Evolutionary conservation across 2,797 vertebrate species (phyloP).

Genomic region (Hafferia zeledoni): DNA sequence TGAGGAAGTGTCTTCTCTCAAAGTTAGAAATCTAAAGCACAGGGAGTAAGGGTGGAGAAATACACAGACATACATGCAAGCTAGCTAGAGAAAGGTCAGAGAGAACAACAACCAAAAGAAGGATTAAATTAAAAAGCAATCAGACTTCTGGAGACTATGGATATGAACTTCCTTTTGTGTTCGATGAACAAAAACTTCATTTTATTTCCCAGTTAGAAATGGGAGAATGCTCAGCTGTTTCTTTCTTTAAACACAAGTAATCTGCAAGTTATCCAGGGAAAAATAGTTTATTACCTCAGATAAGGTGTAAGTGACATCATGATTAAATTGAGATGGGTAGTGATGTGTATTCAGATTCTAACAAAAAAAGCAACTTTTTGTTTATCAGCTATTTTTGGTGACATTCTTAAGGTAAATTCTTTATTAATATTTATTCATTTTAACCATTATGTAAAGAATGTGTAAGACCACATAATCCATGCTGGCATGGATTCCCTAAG

Average conservation of each 20-base stretch:
- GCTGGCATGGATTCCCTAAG: neutral
- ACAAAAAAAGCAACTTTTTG: constrained; percentile 16
- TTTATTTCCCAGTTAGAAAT: neutral
- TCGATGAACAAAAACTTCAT: neutral
- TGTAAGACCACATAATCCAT: neutral
- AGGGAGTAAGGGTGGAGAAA: neutral
- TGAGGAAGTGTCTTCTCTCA: neutral
- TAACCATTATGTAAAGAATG: neutral
- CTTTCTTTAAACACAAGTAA: neutral
- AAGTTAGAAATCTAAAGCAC: neutral
- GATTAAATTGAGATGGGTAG: constrained; percentile 21
- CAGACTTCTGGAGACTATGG: neutral
- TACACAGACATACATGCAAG: neutral
- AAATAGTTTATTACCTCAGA: constrained; percentile 19
- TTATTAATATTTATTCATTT: neutral
- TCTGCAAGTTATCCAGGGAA: neutral
- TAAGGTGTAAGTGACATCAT: constrained; percentile 25
- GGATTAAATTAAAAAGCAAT: neutral
- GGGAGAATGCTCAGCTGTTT: neutral
- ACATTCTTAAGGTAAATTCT: neutral
- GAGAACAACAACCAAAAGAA: neutral
- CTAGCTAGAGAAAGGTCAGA: neutral
- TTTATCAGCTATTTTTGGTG: constrained; percentile 29
- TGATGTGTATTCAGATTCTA: constrained; percentile 36
- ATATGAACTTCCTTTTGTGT: neutral